Base-by-base conservation (phyloP, 2,113 vertebrate species). In the Saiga tatarica region DNA sequence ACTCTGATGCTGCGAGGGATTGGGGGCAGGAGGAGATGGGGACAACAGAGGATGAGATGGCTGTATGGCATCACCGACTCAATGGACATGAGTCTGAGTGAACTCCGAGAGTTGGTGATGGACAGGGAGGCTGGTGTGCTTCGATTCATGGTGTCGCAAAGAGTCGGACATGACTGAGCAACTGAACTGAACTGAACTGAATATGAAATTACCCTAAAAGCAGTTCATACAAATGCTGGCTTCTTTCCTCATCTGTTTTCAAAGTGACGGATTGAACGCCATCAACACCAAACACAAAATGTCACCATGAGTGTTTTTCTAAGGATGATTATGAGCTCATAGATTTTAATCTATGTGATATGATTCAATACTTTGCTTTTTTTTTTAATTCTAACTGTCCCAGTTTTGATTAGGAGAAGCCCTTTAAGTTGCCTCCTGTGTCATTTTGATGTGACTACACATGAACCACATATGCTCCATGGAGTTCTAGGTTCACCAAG, bases 141-240 rank as follows among this genome's bases (percentile, higher is more conserved):
- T 2, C 8, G 1, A n/a, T 36, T 33, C 33, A 11, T 71, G 9
- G n/a, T 9, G 17, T 71, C 10, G 4, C 64, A 36, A 67, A 36
- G 17, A 36, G n/a, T 71, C 1, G 0, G n/a, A 21, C 17, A 36
- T 0, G 4, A 71, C 64, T 71, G 8, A 67, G 33, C 9, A 1
- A 67, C 64, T 36, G 64, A 19, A n/a, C 16, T 67, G 33, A 71
- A 71, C 64, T 36, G 33, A 67, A 57, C 55, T 55, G 55, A 55
- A 55, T 26, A 36, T 19, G 7, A 23, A 21, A n/a, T 53, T 76
- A 36, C 30, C n/a, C 50, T 74, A 74, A 28, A 26, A 39, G 47
- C 12, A 87, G 45, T 55, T 60, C 53, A 57, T 30, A 36, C 19
- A 81, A 81, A 60, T 36, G 13, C 12, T 62, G 30, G 4, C 8